These are phyloP conservation scores for Pogonus chalceus DNA, from an alignment of 1,140 invertebrate species.

Conservation along the genomic window DNA sequence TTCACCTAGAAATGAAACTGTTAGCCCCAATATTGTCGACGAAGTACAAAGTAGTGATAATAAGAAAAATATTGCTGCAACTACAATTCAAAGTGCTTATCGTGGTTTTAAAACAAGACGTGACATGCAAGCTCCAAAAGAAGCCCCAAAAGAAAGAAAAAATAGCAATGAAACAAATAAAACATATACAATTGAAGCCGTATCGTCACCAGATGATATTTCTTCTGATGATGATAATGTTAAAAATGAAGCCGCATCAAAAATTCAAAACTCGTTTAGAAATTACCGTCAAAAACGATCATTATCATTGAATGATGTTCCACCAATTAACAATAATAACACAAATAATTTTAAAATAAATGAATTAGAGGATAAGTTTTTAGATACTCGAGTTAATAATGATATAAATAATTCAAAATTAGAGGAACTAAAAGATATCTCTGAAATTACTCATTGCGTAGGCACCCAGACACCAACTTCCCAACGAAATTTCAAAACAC, in stretches of 20 bases:
- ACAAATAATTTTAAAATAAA: not conserved
- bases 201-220: not conserved
- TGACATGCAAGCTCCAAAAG: not conserved
- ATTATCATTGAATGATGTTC: not conserved
- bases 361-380: not conserved
- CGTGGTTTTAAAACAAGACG: not conserved
- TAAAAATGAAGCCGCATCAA: not conserved
- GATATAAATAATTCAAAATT: not conserved
- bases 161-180: not conserved
- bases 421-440: not conserved
- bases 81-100: not conserved
- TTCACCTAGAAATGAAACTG: too few relatives aligned
- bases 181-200: not conserved
- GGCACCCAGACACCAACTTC: not conserved
- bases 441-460: not conserved
- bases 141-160: not conserved
- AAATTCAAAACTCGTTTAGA: not conserved
- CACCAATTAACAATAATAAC: not conserved
- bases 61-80: not conserved
- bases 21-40: too few relatives aligned
- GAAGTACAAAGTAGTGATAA: too few relatives aligned
- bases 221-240: not conserved
- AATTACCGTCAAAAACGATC: not conserved
- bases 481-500: not conserved
- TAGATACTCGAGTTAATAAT: not conserved